phyloP scores from a whole-genome alignment of 1,140 invertebrate genomes.

The Micrasema minimum region DNA sequence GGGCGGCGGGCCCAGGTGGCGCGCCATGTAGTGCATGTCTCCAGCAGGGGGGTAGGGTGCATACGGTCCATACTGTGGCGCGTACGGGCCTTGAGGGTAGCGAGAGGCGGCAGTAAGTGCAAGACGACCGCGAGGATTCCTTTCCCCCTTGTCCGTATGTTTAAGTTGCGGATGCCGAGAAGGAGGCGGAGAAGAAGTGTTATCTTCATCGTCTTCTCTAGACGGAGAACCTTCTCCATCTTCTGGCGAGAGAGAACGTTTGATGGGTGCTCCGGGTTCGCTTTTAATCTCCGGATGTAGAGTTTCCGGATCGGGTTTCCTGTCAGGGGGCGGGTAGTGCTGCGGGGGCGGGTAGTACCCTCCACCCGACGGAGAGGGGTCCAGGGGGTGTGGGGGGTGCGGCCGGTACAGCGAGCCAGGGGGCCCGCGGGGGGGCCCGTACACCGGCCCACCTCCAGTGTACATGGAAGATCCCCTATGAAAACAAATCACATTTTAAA shows the following conservation, averaged over 20 bases:
- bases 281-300: constrained; percentile 28
- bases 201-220: constrained; percentile 59
- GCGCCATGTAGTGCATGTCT: constrained; percentile 42
- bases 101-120: constrained; percentile 54
- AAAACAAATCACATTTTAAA: constrained; percentile 28
- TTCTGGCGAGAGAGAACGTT: constrained; percentile 43
- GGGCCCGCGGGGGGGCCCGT: constrained; percentile 49
- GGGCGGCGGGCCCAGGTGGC: constrained; percentile 30
- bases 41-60: constrained; percentile 59
- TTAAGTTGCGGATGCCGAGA: constrained; percentile 53
- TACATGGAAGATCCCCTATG: constrained; percentile 62
- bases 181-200: constrained; percentile 44
- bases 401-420: constrained; percentile 60
- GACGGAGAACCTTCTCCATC: constrained; percentile 57
- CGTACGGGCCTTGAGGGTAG: constrained; percentile 62
- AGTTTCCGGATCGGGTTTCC: constrained; percentile 40
- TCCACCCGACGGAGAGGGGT: constrained; percentile 67
- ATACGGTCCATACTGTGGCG: constrained; percentile 63
- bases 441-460: constrained; percentile 42
- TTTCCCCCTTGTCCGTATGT: constrained; percentile 58
- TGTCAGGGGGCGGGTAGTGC: constrained; percentile 46
- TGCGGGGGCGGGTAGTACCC: constrained; percentile 59
- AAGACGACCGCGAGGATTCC: constrained; percentile 53
- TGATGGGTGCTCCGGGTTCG: constrained; percentile 23
- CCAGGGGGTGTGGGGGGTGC: constrained; percentile 64